Evolutionary conservation across 2,113 vertebrate genomes (phyloP).

Genomic region (Pyrgilauda ruficollis): DNA sequence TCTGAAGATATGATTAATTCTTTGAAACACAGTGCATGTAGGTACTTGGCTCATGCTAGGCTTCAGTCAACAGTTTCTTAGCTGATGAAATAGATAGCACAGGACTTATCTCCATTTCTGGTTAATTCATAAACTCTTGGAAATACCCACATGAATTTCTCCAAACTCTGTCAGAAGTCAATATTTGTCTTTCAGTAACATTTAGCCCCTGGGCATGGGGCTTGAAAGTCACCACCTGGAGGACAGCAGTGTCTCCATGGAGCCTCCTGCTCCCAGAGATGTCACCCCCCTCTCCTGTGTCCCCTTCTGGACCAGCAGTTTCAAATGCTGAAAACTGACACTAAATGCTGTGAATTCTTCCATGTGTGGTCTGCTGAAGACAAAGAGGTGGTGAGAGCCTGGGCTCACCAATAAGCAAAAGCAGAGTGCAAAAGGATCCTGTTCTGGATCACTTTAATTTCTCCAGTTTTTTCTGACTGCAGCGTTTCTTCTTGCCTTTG

Average conservation of each 20-base stretch:
- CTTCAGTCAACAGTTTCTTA: conserved; percentile 26
- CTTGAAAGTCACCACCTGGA: not conserved
- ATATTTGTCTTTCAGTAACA: not conserved
- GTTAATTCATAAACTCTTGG: conserved; percentile 11
- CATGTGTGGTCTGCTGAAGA: not conserved
- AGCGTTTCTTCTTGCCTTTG: not conserved
- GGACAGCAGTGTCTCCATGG: not conserved
- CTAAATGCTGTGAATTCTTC: not conserved
- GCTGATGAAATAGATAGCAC: not conserved
- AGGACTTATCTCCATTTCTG: not conserved
- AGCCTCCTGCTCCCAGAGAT: not conserved
- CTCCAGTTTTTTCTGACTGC: not conserved
- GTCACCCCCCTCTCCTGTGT: not conserved
- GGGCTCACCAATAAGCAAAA: not conserved
- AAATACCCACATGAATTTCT: not conserved
- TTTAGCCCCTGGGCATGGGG: not conserved
- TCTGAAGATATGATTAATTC: conserved; percentile 38
- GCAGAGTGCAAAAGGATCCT: not conserved
- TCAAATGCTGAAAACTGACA: not conserved
- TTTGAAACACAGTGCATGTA: not conserved
- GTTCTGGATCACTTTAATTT: not conserved
- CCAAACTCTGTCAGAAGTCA: not conserved
- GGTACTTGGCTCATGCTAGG: not conserved
- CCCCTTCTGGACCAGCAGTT: not conserved
- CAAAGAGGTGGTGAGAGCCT: not conserved